phyloP scores from a whole-genome alignment of 1,140 invertebrate species.

The Portunus trituberculatus region DNA sequence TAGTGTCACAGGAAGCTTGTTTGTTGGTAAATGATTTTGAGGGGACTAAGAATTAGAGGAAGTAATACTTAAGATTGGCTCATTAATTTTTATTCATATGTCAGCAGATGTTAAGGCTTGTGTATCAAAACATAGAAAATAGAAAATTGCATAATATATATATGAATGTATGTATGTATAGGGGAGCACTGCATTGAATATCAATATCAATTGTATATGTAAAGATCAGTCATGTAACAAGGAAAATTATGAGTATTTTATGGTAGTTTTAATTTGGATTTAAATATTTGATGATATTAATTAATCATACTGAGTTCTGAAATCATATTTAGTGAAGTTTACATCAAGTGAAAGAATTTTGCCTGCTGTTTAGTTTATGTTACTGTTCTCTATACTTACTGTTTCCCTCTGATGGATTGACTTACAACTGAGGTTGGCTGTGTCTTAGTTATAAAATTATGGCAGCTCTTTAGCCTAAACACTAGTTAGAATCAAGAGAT shows the following conservation, averaged over 20 bases:
- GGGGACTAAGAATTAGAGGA: background rate
- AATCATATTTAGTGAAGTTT: background rate
- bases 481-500: background rate
- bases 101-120: background rate
- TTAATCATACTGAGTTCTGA: background rate
- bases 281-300: background rate
- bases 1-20: slow-evolving; percentile 13
- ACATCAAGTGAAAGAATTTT: background rate
- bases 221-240: background rate
- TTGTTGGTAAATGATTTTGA: background rate
- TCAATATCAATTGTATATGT: background rate
- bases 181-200: background rate
- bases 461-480: slow-evolving; percentile 2
- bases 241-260: background rate
- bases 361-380: background rate
- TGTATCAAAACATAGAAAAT: background rate
- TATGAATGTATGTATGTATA: background rate
- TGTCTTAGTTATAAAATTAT: slow-evolving; percentile 24
- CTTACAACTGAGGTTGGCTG: slow-evolving; percentile 10
- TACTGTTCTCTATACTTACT: background rate
- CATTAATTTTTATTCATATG: too few relatives aligned
- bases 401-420: background rate
- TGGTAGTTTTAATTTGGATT: background rate
- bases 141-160: background rate
- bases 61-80: background rate